Evolutionary conservation across 92 coral and sea anemone species (phyloP), one percentile per base, ranked within the genome.

Genomic region (Micromussa lordhowensis): DNA sequence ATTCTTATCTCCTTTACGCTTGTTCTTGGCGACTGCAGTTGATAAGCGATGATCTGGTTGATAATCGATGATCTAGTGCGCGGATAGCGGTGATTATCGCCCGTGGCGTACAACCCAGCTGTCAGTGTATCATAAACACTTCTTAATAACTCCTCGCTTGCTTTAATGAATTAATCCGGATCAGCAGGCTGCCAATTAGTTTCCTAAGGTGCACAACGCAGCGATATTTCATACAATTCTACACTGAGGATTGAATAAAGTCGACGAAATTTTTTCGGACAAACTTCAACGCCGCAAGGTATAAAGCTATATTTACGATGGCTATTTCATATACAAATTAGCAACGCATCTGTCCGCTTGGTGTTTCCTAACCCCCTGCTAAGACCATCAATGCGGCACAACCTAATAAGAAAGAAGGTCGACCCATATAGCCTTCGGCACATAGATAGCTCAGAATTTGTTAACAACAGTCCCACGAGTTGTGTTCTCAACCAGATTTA

Each of bases 291-390:
- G 89, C 77, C 89, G 85, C 82, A 34, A 89, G 92, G 89, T 54
- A 64, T 36, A 58, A 16, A 31, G 72, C 66, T 81, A 82, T 55
- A 82, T 82, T 84, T 64, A 89, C 76, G 89, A 26, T 54, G 66
- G 89, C 89, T 86, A 82, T 59, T 93, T 84, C 81, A 73, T 87
- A 69, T 48, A 86, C 91, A 86, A 86, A 90, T 91, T 81, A 91
- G 82, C 83, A 59, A 89, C 91, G 90, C 98, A 95, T 95, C 98
- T 95, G 98, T 84, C 77, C 94, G 77, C 84, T 87, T 90, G 83
- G 91, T 82, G 93, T 85, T 86, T 81, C 81, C 89, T 64, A 92
- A 73, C 98, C 92, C 94, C 98, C 98, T 86, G 92, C 98, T 82
- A 86, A n/a, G 96, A 74, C 68, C 75, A 93, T 95, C 94, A 93